A percentile compares a stretch with the other conserved stretches of the same genome.
These are phyloP conservation scores for Eolophus roseicapilla DNA, from an alignment of 2,113 vertebrate species.

Conservation along the genomic window DNA sequence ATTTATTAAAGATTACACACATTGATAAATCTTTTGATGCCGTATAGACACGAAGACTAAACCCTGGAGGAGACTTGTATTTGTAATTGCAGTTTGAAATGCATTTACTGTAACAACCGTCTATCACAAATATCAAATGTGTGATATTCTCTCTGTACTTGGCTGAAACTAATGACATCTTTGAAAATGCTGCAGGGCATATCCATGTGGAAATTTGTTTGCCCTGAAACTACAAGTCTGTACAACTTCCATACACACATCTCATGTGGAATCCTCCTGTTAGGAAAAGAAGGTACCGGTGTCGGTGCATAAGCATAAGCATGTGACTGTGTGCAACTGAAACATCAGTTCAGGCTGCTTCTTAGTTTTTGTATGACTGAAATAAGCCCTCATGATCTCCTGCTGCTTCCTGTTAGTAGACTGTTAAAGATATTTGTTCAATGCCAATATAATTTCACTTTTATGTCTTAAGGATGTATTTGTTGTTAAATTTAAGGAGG, in stretches of 20 bases:
- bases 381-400: neutral
- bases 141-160: neutral
- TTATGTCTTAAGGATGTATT: neutral
- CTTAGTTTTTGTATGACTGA: neutral
- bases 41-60: neutral
- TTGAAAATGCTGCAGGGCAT: neutral
- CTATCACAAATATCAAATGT: neutral
- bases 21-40: neutral
- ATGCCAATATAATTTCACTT: neutral
- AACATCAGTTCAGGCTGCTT: neutral
- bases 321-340: neutral
- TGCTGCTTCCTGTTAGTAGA: neutral
- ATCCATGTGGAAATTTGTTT: neutral
- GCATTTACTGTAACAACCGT: neutral
- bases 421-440: neutral
- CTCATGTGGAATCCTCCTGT: neutral
- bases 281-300: fast-evolving
- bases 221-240: neutral
- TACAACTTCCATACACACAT: neutral
- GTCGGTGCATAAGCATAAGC: neutral
- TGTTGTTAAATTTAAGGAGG: neutral
- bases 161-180: neutral
- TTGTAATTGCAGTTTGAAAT: neutral
- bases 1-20: neutral
- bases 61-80: neutral